A percentile compares a stretch with the other conserved stretches of the same genome.
These are phyloP conservation scores for Hetaerina americana DNA, from an alignment of 1,140 invertebrate genomes.

Conservation along the genomic window DNA sequence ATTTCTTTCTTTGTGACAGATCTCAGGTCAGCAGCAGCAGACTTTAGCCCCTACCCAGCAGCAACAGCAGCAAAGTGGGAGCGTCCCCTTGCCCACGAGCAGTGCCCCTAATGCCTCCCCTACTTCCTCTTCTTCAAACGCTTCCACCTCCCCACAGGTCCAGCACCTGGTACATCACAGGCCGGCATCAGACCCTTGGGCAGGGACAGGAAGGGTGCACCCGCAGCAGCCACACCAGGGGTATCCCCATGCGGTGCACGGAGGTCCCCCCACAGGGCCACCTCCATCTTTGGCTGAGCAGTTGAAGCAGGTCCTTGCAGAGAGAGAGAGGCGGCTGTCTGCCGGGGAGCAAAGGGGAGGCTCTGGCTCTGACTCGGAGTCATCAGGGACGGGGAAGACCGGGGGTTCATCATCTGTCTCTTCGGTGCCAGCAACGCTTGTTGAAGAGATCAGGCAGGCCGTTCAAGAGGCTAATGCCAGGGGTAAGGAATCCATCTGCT, in stretches of 20 bases:
- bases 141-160: constrained; percentile 4
- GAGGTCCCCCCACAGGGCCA: constrained; percentile 31
- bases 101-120: background rate
- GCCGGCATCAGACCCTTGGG: background rate
- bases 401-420: background rate
- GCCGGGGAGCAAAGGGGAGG: constrained; percentile 22
- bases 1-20: too few species aligned
- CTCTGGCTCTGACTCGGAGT: background rate
- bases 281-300: constrained; percentile 66
- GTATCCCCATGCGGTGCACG: background rate
- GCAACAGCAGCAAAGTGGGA: too few species aligned
- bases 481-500: too few species aligned
- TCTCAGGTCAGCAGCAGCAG: too few species aligned
- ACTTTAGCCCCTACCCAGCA: too few species aligned
- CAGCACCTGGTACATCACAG: background rate
- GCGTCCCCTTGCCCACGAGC: too few species aligned
- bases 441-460: constrained; percentile 69
- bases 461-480: constrained; percentile 64
- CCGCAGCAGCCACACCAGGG: constrained; percentile 11
- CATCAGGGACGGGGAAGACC: background rate
- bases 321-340: constrained; percentile 48
- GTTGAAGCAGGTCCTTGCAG: constrained; percentile 65
- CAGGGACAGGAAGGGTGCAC: constrained; percentile 2
- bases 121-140: constrained; percentile 4
- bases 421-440: constrained; percentile 34